Conservation (phyloP, 2,888 invertebrate genomes). For the Pseudeuparius sepicola region DNA sequence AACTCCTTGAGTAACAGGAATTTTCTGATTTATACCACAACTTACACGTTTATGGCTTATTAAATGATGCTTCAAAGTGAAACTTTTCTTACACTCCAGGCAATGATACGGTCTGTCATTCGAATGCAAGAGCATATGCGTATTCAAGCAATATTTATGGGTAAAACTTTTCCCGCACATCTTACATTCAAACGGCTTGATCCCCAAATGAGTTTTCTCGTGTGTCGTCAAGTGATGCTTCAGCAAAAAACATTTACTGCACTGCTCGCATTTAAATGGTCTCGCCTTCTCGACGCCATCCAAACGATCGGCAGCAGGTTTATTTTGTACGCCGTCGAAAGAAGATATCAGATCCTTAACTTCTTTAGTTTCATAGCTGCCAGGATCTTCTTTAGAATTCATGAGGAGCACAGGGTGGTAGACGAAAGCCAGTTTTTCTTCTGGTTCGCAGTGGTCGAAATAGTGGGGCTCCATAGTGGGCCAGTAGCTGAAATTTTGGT, state of each 20-base stretch:
- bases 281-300: slow-evolving; percentile 38
- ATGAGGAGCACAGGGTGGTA: slow-evolving; percentile 17
- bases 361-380: too few species aligned
- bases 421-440: slow-evolving; percentile 13
- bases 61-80: slow-evolving; percentile 75
- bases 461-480: slow-evolving; percentile 17
- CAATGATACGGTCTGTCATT: slow-evolving; percentile 76
- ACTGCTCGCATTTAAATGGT: slow-evolving; percentile 73
- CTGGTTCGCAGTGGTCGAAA: slow-evolving; percentile 11
- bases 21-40: too few species aligned
- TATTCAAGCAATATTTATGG: slow-evolving; percentile 74
- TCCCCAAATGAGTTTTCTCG: slow-evolving; percentile 71
- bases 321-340: too few species aligned
- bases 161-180: slow-evolving; percentile 76
- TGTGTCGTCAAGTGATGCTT: slow-evolving; percentile 80
- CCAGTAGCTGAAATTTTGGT: slow-evolving; percentile 16
- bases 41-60: slow-evolving; percentile 66
- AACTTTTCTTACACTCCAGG: slow-evolving; percentile 77
- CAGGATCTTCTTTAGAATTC: slow-evolving; percentile 17
- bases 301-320: too few species aligned
- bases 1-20: too few species aligned
- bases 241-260: slow-evolving; percentile 72
- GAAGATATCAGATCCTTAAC: too few species aligned
- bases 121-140: slow-evolving; percentile 70
- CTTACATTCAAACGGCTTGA: slow-evolving; percentile 66